Conservation (phyloP, 1,140 invertebrate genomes). For the Papilio xuthus region DNA sequence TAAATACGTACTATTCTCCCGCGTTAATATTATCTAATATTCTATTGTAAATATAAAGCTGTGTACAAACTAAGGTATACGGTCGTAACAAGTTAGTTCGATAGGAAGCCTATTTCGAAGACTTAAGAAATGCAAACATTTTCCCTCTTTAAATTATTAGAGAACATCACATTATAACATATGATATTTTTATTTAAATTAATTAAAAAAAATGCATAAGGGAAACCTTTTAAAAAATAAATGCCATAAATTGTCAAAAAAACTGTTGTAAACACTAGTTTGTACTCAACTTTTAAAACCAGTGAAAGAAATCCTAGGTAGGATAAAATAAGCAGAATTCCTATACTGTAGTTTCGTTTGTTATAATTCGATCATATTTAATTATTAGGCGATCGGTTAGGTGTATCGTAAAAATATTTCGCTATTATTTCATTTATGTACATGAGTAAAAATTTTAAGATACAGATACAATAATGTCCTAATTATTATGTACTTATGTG, state of each 20-base stretch:
- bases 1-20: neutral
- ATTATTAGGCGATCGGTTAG: conserved; percentile 33
- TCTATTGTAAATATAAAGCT: neutral
- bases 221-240: neutral
- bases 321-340: neutral
- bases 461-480: conserved; percentile 43
- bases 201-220: conserved; percentile 12
- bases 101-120: neutral
- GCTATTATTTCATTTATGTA: conserved; percentile 30
- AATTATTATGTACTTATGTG: conserved; percentile 51
- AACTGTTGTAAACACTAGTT: neutral
- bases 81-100: neutral
- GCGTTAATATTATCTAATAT: neutral
- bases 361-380: conserved; percentile 7
- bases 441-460: conserved; percentile 46
- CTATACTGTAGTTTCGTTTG: conserved; percentile 5
- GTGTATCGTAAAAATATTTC: conserved; percentile 37
- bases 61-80: conserved; percentile 4
- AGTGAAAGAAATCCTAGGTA: conserved; percentile 6
- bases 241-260: neutral
- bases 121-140: too few species aligned
- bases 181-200: neutral
- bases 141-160: neutral
- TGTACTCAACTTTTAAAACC: neutral
- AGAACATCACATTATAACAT: neutral